Evolutionary conservation across 1,140 invertebrate species (phyloP).

Genomic region (Caenorhabditis remanei): DNA sequence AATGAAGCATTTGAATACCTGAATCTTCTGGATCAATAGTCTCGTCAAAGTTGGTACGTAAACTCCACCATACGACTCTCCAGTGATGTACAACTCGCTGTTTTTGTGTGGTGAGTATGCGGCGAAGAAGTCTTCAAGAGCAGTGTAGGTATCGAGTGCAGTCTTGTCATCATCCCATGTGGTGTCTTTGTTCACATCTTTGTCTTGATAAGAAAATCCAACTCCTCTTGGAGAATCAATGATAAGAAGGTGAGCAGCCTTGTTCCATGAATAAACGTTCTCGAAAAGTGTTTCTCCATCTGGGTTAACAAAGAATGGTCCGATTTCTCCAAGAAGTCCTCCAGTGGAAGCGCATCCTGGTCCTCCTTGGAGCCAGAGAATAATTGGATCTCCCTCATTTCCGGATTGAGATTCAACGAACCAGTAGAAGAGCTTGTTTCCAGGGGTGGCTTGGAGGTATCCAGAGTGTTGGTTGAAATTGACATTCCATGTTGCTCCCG

Average conservation of each 20-base stretch:
- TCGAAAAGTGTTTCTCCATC: conserved; percentile 78
- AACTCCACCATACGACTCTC: conserved; percentile 79
- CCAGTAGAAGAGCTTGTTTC: conserved; percentile 76
- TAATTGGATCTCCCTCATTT: conserved; percentile 74
- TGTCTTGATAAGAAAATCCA: conserved; percentile 73
- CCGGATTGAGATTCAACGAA: conserved; percentile 65
- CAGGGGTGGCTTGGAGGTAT: conserved; percentile 68
- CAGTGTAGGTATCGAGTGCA: conserved; percentile 79
- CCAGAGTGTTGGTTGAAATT: conserved; percentile 75
- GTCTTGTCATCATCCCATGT: conserved; percentile 68
- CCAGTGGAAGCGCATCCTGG: conserved; percentile 61
- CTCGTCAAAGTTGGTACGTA: conserved; percentile 76
- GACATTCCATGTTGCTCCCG: conserved; percentile 69
- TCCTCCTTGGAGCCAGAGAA: conserved; percentile 62
- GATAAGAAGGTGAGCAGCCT: conserved; percentile 75
- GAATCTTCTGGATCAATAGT: conserved; percentile 62
- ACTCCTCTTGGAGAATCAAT: conserved; percentile 72
- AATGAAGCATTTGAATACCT: background rate
- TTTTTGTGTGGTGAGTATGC: conserved; percentile 80
- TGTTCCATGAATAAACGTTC: conserved; percentile 74
- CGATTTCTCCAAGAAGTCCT: conserved; percentile 78
- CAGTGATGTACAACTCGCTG: conserved; percentile 79
- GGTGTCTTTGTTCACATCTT: conserved; percentile 44
- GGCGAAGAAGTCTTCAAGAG: conserved; percentile 80
- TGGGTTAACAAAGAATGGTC: conserved; percentile 79